phyloP scores from a whole-genome alignment of 2,888 invertebrate genomes.

The Acronicta leporina region DNA sequence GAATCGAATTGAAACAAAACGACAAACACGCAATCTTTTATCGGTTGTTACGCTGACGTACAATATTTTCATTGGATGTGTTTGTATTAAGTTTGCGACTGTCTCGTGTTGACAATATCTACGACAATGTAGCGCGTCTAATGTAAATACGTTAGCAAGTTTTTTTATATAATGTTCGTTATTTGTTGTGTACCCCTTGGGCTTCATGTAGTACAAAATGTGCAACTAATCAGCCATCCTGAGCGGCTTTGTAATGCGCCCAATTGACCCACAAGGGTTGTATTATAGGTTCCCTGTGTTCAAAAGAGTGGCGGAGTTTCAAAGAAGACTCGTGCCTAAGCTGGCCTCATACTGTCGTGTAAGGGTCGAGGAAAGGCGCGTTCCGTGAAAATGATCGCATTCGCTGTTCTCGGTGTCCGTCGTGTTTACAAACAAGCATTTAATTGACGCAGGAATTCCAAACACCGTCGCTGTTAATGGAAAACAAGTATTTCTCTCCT shows the following conservation, averaged over 20 bases:
- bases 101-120: constrained; percentile 30
- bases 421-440: constrained; percentile 83
- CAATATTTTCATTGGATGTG: constrained; percentile 31
- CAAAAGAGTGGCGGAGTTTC: constrained; percentile 67
- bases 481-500: constrained; percentile 71
- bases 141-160: constrained; percentile 3
- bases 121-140: constrained; percentile 20
- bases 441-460: constrained; percentile 84
- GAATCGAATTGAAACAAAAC: constrained; percentile 55
- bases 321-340: constrained; percentile 60
- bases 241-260: constrained; percentile 45
- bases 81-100: constrained; percentile 37
- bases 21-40: constrained; percentile 49
- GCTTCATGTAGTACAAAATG: constrained; percentile 23
- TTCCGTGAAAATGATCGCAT: constrained; percentile 78
- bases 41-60: constrained; percentile 34
- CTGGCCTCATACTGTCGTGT: constrained; percentile 20
- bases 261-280: constrained; percentile 61
- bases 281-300: constrained; percentile 50
- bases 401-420: constrained; percentile 69
- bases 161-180: constrained; percentile 15
- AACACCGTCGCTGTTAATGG: constrained; percentile 76
- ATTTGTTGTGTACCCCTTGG: constrained; percentile 23
- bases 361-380: constrained; percentile 66
- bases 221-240: constrained; percentile 45